Base-by-base conservation (phyloP, 2,888 invertebrate species). In the Thymelicus sylvestris region DNA sequence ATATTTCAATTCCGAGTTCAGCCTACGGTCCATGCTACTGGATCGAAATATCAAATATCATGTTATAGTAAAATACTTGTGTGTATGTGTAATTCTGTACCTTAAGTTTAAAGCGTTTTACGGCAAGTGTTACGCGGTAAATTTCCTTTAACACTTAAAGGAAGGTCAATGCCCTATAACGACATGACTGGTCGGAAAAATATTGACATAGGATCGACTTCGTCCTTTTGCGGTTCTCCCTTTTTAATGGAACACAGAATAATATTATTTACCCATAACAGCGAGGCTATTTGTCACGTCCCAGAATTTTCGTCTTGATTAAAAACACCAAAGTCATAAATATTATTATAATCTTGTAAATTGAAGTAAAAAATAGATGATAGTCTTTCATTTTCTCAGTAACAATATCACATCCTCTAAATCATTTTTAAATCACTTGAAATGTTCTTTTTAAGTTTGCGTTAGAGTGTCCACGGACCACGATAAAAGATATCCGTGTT, bases 121-220 rank as follows among this genome's bases (percentile, higher is more conserved):
- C 2, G 50, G 24, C 24, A 48, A 63, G 63, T 55, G 55, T 57
- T 24, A 62, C 44, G 31, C 39, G 67, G 62, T 72, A 71, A 55
- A 39, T 55, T 70, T 71, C 72, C 74, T 65, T 2, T 63, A 77
- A 77, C 76, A 74, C 74, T 72, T 67, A 73, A 75, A 74, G 75
- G 70, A 71, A 81, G 83, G 86, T 81, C 84, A 81, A 82, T 76
- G 84, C 77, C 83, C 83, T 81, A 79, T 83, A 86, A 85, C 81
- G 78, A 80, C 80, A 85, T 84, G 83, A 82, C 77, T 79, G 71
- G 77, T 73, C 59, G 74, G 78, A 77, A 78, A 85, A 87, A 86
- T 84, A 86, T 87, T 87, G 82, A 81, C 79, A 80, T 77, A 82
- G 78, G 74, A 78, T 74, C 76, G 75, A 77, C 74, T 73, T 76